Evolutionary conservation across 2,113 vertebrate species (phyloP).

Genomic region (Pseudorasbora parva): DNA sequence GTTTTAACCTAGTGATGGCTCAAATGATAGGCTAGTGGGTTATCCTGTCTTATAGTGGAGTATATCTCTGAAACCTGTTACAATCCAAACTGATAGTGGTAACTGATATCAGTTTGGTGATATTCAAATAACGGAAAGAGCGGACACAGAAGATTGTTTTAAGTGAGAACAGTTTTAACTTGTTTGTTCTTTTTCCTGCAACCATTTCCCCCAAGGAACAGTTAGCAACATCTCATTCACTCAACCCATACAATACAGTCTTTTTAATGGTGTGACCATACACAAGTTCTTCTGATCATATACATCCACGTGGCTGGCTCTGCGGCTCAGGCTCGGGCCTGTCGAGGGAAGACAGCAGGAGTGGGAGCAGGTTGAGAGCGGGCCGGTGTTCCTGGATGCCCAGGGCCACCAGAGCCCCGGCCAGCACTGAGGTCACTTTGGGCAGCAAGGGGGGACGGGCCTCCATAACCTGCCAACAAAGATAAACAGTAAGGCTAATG

Average conservation of each 20-base stretch:
- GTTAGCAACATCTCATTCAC: neutral
- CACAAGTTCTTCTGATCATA: neutral
- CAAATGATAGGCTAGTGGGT: neutral
- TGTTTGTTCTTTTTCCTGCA: neutral
- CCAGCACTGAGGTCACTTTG: constrained; percentile 77
- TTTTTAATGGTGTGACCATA: constrained; percentile 13
- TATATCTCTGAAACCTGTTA: neutral
- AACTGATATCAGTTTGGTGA: neutral
- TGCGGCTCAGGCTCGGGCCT: constrained; percentile 62
- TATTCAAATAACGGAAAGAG: neutral
- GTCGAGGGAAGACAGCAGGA: constrained; percentile 69
- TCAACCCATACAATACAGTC: constrained; percentile 23
- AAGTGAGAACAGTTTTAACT: neutral
- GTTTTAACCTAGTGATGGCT: neutral
- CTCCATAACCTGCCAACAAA: constrained; percentile 77
- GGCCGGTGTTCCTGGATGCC: constrained; percentile 82
- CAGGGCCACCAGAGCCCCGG: constrained; percentile 79
- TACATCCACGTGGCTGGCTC: neutral
- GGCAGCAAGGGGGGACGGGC: constrained; percentile 77
- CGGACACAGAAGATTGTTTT: neutral
- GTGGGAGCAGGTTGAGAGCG: constrained; percentile 74
- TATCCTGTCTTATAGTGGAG: neutral
- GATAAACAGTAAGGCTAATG: neutral
- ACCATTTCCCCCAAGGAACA: neutral
- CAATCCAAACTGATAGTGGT: neutral